Base-by-base conservation (phyloP, 2,113 vertebrate genomes). In the Prunella himalayana region DNA sequence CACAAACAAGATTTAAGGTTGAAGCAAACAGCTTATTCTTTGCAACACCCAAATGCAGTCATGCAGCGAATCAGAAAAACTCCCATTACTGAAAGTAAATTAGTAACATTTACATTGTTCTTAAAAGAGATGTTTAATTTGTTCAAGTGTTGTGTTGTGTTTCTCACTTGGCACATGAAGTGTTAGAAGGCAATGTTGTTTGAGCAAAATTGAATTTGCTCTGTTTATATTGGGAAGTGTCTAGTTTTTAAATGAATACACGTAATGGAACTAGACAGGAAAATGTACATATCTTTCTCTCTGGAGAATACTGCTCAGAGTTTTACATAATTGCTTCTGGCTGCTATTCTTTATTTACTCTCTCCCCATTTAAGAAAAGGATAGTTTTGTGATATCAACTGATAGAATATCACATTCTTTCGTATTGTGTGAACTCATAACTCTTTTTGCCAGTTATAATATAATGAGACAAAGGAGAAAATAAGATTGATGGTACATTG, bases 311-410 rank as follows among this genome's bases (percentile, higher is more conserved):
- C 37, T 64, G 23, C 49, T 95, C 81, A 90, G 63, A 82, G 39
- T 82, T 96, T 77, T 88, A 73, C 79, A 86, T 95, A 93, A 96
- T 95, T 92, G 84, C 54, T 82, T 92, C 86, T 96, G 91, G 77
- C 56, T 88, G 51, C 23, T 87, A 42, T 83, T 94, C 65, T 83
- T 93, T 95, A 81, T 86, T 94, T 96, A 92, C 73, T 87, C 15
- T 79, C 56, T 80, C 41, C 20, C 15, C 33, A 66, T 51, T 42
- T 88, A 85, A 91, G 69, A 33, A 92, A 92, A 88, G 66, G 27
- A 79, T 44, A 79, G 72, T 77, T 94, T 90, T 93, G 37, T 50
- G 39, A 41, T 61, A 72, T 71, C 45, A 81, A 18, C n/a, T 77
- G 45, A 77, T 70, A 66, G 59, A 86, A 73, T 59, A 88, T 69